phyloP scores from a whole-genome alignment of 2,113 vertebrate species.

The Oreotrochilus melanogaster region DNA sequence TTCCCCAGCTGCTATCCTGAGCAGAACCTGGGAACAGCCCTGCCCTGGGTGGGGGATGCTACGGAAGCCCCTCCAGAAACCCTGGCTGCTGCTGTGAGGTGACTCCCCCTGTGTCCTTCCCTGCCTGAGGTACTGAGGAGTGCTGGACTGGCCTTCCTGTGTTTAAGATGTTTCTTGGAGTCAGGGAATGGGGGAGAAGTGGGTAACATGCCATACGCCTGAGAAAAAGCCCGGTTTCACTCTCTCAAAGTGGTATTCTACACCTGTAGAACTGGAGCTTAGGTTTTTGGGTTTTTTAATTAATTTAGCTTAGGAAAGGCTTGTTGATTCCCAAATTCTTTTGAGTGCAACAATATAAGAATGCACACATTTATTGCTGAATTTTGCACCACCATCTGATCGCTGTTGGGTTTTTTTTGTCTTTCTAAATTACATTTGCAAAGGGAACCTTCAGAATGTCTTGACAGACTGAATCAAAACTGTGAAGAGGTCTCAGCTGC shows the following conservation, averaged over 20 bases:
- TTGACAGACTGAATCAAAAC: slow-evolving; percentile 32
- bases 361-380: not conserved
- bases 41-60: fast-evolving
- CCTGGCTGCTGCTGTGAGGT: not conserved
- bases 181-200: not conserved
- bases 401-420: not conserved
- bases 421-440: not conserved
- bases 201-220: not conserved
- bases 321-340: not conserved
- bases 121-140: not conserved
- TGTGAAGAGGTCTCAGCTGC: slow-evolving; percentile 63
- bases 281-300: not conserved
- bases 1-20: fast-evolving
- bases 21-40: not conserved
- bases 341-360: not conserved
- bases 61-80: not conserved
- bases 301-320: not conserved
- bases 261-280: not conserved
- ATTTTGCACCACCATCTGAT: not conserved
- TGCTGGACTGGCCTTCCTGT: not conserved
- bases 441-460: slow-evolving; percentile 8
- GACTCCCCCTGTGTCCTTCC: not conserved
- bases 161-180: slow-evolving; percentile 1
- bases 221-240: not conserved
- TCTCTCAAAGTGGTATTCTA: not conserved